Base-by-base conservation (phyloP, 1,140 invertebrate species). In the Steinernema khuongi region DNA sequence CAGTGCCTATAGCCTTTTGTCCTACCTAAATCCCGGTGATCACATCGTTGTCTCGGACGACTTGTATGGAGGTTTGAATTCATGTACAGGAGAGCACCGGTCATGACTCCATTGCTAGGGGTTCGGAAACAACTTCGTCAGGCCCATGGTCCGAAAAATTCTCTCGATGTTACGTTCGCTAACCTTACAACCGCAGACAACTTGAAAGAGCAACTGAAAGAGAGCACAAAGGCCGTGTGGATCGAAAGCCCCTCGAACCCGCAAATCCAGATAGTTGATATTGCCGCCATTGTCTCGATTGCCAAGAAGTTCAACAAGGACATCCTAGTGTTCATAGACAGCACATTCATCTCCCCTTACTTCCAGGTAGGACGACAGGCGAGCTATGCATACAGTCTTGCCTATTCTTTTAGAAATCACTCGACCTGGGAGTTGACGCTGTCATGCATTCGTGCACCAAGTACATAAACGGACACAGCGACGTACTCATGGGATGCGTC, bases 211-310 rank as follows among this genome's bases (percentile, higher is more conserved):
- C 89, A 90, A 1, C 88, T 97, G 26, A 89, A 90, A 86, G 87
- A 90, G 1, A 94, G 93, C 77, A 97, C 94, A 1, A 96, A 93
- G 88, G 91, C 97, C 87, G 88, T 99, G 22, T 99, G 96, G 95
- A 87, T 98, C 68, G 97, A 99, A 87, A 92, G 92, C 0, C 96
- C 96, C 0, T 96, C 96, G n/a, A 99, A 99, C 88, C 97, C 97
- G 0, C 88, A 92, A 0, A 85, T 99, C 79, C 95, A 95, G 88
- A 86, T 99, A 18, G 89, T 91, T 28, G 95, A 99, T 85, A 94
- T 99, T 74, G 88, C 89, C 77, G 90, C 89, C 1, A 88, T 96
- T 31, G 85, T 89, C 0, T 88, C 91, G 75, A 80, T 91, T 31
- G 88, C 90, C 0, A 90, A 90, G 68, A 84, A 78, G 79, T 86